Percentiles rank a stretch among this genome's conserved stretches.
Conservation (phyloP, 2,113 vertebrate genomes). For the Xenus cinereus region DNA sequence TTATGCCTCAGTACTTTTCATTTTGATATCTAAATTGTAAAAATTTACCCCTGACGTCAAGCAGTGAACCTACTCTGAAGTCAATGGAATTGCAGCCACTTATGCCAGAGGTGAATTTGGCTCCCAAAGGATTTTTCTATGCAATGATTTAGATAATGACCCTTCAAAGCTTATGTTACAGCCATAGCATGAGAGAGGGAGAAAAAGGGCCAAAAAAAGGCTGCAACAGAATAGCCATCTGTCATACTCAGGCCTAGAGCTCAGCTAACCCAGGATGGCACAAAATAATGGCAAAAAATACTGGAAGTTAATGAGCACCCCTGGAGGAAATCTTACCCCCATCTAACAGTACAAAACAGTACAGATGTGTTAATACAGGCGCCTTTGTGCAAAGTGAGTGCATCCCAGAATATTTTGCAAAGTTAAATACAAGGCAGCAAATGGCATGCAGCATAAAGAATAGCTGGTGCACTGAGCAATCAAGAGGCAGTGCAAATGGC, state of each 20-base stretch:
- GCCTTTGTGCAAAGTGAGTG: constrained; percentile 4
- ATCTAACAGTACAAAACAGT: neutral
- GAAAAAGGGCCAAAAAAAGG: neutral
- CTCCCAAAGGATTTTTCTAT: neutral
- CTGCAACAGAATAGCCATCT: neutral
- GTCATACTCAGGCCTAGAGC: neutral
- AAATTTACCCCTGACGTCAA: constrained; percentile 10
- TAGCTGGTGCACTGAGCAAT: constrained; percentile 54
- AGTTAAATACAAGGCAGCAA: constrained; percentile 50
- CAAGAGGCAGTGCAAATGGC: constrained; percentile 56
- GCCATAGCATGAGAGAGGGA: neutral
- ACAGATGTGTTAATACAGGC: constrained; percentile 7
- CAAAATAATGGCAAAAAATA: neutral
- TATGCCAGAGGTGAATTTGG: constrained; percentile 14
- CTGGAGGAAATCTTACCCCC: neutral
- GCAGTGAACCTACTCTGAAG: neutral
- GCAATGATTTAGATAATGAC: neutral
- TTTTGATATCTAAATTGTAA: constrained; percentile 33
- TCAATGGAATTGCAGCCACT: constrained; percentile 27
- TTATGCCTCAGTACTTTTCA: neutral
- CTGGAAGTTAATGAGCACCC: neutral
- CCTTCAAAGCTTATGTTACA: neutral
- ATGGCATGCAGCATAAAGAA: constrained; percentile 43
- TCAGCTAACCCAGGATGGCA: neutral
- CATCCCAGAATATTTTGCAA: constrained; percentile 25